Evolutionary conservation across 2,113 vertebrate species (phyloP), one percentile per base, ranked within the genome.

Genomic region (Equus quagga): DNA sequence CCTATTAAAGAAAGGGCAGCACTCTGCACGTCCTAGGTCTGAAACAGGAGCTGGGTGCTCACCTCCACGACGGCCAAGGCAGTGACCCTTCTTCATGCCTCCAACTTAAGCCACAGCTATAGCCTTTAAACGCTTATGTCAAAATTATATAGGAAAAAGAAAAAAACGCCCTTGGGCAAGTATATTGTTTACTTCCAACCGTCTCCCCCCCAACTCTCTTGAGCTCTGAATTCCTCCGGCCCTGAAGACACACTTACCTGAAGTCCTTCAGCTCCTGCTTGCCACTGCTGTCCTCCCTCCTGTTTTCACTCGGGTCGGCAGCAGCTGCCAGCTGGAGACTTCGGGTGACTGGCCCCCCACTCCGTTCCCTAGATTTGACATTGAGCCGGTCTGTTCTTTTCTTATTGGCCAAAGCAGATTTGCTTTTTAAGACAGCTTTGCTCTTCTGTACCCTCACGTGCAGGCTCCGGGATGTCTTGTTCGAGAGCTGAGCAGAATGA

Each of bases 261-360:
- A 98, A 98, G 97, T 99, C 99, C 98, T 99, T 99, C 86, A 99
- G 97, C 88, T 99, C 99, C 97, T 98, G 99, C 98, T 96, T 98
- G 89, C 98, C 87, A 90, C 98, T 97, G 88, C 99, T 98, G 49
- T 99, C 99, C 96, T 99, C 98, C 98, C 98, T 98, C 96, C 99
- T 99, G 97, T 15, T 98, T 79, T 99, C 99, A 54, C 98, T 97
- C 67, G 98, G 93, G 93, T 99, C 99, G 15, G 98, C 97, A 10
- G 99, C 97, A n/a, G 98, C 98, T 0, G 99, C 99, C 98, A 99
- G 99, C 98, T 99, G 99, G 18, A 99, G 98, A 98, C 99, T 99
- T 62, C 99, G 98, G 67, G 98, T 99, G 90, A 99, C 49, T 0
- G 99, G 99, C 86, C 99, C 99, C 46, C 98, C 98, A 11, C 98